A percentile compares a stretch with the other conserved stretches of the same genome.
These are phyloP conservation scores for Argynnis bischoffii DNA, from an alignment of 2,888 invertebrate genomes.

Conservation along the genomic window DNA sequence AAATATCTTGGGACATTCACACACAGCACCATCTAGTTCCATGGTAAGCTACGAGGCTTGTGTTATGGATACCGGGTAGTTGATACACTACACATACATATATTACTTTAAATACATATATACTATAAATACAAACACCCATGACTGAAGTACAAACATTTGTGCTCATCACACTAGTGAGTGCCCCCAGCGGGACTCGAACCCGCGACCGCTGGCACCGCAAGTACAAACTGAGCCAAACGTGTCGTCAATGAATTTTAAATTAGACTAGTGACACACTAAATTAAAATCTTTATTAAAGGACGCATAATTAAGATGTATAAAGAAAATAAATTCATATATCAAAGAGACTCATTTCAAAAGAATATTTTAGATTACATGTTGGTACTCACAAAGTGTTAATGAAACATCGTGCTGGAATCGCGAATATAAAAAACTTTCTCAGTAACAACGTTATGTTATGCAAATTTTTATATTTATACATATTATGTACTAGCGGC, in stretches of 20 bases:
- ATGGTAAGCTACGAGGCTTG: too few species aligned
- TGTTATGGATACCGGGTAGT: too few species aligned
- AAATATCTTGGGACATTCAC: too few species aligned
- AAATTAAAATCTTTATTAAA: not conserved
- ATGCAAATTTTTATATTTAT: not conserved
- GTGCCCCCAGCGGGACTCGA: too few species aligned
- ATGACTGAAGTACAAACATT: too few species aligned
- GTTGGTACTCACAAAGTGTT: conserved; percentile 10
- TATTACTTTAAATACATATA: too few species aligned
- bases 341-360: conserved; percentile 7
- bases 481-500: not conserved
- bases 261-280: not conserved
- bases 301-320: conserved; percentile 6
- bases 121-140: too few species aligned
- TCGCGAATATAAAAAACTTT: not conserved
- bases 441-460: not conserved
- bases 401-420: conserved; percentile 15
- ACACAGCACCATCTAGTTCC: too few species aligned
- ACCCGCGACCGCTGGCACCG: too few species aligned
- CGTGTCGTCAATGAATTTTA: not conserved
- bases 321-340: conserved; percentile 7
- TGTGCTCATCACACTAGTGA: too few species aligned
- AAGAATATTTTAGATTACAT: conserved; percentile 15
- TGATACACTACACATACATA: too few species aligned
- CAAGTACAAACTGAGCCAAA: too few species aligned